Evolutionary conservation across 1,140 invertebrate species (phyloP).

Genomic region (Linepithema humile): DNA sequence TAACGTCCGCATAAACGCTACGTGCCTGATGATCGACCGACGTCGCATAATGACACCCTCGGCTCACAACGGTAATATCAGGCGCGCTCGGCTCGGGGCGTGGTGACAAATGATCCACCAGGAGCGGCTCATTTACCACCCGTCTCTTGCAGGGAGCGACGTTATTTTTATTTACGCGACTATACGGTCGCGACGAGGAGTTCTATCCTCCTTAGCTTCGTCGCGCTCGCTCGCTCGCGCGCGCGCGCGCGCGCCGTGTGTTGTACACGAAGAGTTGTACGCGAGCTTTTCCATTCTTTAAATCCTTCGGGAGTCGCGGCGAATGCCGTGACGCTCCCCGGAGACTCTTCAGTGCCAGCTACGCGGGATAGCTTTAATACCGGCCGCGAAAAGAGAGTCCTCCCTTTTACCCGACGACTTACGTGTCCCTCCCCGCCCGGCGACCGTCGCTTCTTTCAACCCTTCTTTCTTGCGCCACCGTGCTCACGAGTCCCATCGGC

Average conservation of each 20-base stretch:
- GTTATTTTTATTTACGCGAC: constrained; percentile 58
- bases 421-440: not conserved
- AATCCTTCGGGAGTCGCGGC: constrained; percentile 20
- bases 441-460: constrained; percentile 26
- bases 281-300: constrained; percentile 52
- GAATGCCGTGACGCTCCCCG: constrained; percentile 47
- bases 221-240: too few species aligned
- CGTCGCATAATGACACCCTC: constrained; percentile 52
- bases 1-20: constrained; percentile 45
- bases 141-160: constrained; percentile 28
- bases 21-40: constrained; percentile 41
- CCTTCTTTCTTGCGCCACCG: constrained; percentile 29
- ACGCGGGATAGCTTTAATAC: constrained; percentile 56
- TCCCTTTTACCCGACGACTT: constrained; percentile 16
- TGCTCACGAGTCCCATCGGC: constrained; percentile 42
- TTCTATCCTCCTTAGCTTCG: constrained; percentile 31
- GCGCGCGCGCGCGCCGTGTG: not conserved
- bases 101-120: constrained; percentile 44
- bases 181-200: not conserved
- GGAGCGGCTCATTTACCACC: constrained; percentile 38
- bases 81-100: constrained; percentile 14
- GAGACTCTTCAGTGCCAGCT: constrained; percentile 53
- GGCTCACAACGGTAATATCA: constrained; percentile 49
- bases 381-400: constrained; percentile 39
- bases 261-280: not conserved